Evolutionary conservation across 2,888 invertebrate genomes (phyloP).

Genomic region (Brachypalpus laphriformis): DNA sequence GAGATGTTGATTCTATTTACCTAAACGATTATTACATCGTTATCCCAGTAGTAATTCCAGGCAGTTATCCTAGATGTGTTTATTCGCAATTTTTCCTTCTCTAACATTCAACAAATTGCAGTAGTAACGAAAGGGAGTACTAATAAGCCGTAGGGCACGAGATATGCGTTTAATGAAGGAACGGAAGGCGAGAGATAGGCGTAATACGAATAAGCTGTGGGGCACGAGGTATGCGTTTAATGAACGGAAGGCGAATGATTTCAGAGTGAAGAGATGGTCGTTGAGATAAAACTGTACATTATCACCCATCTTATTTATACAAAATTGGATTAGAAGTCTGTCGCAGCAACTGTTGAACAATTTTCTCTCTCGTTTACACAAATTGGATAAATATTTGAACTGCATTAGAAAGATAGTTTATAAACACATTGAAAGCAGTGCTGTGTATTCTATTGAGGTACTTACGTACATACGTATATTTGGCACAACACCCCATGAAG

Average conservation of each 20-base stretch:
- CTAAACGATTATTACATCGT: constrained; percentile 33
- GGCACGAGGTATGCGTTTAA: constrained; percentile 3
- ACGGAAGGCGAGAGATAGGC: no score
- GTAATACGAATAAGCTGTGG: constrained; percentile 1
- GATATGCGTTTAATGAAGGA: background rate
- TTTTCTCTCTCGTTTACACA: background rate
- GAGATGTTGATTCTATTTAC: background rate
- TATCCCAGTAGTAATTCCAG: constrained; percentile 6
- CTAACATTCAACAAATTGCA: constrained; percentile 19
- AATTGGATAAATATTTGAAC: background rate
- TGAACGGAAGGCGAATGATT: background rate
- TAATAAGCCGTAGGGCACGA: constrained; percentile 6
- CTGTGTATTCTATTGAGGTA: no score
- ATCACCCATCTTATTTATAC: constrained; percentile 1
- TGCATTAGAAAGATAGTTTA: background rate
- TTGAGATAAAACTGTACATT: background rate
- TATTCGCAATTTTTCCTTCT: constrained; percentile 19
- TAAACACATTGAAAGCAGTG: no score
- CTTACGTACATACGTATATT: no score
- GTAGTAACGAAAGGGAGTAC: constrained; percentile 1
- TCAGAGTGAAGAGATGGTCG: constrained; percentile 3
- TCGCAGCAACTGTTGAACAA: background rate
- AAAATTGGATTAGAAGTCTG: constrained; percentile 4
- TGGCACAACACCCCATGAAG: no score
- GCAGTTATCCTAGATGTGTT: constrained; percentile 7